A percentile compares a stretch with the other conserved stretches of the same genome.
These are phyloP conservation scores for Chamaetylas fuelleborni DNA, from an alignment of 2,113 vertebrate genomes.

Conservation along the genomic window DNA sequence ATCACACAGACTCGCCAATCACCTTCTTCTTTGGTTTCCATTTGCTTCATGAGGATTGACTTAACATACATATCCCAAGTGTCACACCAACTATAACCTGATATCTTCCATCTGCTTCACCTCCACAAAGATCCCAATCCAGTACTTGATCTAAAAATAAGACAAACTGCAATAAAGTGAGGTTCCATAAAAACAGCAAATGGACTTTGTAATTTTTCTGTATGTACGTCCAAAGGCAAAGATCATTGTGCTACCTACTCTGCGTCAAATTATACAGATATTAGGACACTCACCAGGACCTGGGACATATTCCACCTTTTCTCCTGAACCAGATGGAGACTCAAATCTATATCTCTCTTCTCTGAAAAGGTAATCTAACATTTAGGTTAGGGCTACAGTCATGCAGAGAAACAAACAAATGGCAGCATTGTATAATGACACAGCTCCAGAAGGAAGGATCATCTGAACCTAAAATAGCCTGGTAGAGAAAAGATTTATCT, in stretches of 20 bases:
- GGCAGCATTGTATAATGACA: background rate
- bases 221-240: background rate
- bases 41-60: background rate
- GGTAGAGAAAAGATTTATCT: background rate
- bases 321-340: background rate
- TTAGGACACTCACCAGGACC: background rate
- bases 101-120: background rate
- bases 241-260: background rate
- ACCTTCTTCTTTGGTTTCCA: background rate
- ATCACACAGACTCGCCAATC: rapidly evolving
- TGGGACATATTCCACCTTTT: background rate
- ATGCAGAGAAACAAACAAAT: background rate
- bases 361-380: background rate
- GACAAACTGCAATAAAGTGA: background rate
- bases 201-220: background rate
- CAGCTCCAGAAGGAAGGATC: background rate
- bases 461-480: background rate
- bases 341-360: background rate
- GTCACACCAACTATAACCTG: background rate
- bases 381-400: background rate
- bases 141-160: background rate
- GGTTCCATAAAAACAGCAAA: background rate
- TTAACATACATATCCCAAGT: background rate
- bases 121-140: background rate
- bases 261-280: background rate